Base-by-base conservation (phyloP, 2,888 invertebrate genomes). In the Acanthosepion lycidas region DNA sequence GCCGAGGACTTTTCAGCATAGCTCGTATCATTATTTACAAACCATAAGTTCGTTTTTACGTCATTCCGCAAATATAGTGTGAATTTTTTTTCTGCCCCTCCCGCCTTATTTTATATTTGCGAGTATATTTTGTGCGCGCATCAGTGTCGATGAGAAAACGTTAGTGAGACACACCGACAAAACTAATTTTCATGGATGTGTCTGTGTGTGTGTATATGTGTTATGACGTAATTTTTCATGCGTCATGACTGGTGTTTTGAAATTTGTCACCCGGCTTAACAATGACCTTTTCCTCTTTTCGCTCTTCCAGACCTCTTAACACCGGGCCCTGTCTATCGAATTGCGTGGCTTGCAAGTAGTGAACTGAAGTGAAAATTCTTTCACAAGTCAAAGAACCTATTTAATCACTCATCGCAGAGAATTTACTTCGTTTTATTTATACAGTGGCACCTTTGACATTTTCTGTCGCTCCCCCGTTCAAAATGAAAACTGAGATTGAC, bases 221-320 rank as follows among this genome's bases (percentile, higher is more conserved):
- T 78, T 78, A 78, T 78, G 78, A 78, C 28, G 78, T 28, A 78
- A 78, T 78, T 78, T 64, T 78, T 78, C 78, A 78, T 78, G 78
- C 8, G 78, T 78, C 78, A 78, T 18, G 78, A n/a, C 78, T 78
- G n/a, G 28, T 78, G 78, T 78, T 78, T 64, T 78, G 78, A 28
- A 78, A 78, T 78, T 78, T 78, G 78, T 78, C 78, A 78, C 78
- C 78, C n/a, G n/a, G 78, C 78, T 78, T 78, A 28, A 78, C 9
- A 78, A 78, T 78, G 78, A 78, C 78, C 78, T 78, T 78, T 78
- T 15, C n/a, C n/a, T 6, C 18, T 78, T 78, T 28, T 78, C n/a
- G 28, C 78, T 3, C n/a, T n/a, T 9, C 78, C n/a, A 78, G 78
- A 78, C 78, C 78, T 78, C 78, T 78, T 78, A 78, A 78, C 28